A percentile compares a stretch with the other conserved stretches of the same genome.
phyloP scores from a whole-genome alignment of 2,797 vertebrate genomes.

The Poeciliopsis infans region DNA sequence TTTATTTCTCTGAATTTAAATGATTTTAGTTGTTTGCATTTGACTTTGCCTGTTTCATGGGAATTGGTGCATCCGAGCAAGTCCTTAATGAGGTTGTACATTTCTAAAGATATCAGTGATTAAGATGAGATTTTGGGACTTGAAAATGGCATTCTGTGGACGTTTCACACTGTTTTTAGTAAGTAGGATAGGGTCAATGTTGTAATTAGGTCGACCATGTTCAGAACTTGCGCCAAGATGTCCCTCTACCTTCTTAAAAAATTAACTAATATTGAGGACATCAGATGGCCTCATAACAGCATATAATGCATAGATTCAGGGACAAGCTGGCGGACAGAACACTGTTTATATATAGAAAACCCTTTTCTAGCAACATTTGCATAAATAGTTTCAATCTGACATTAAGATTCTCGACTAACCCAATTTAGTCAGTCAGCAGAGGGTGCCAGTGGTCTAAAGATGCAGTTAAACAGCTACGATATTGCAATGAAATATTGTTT shows the following conservation, averaged over 20 bases:
- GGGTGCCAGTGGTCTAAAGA: slow-evolving; percentile 52
- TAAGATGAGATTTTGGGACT: slow-evolving; percentile 20
- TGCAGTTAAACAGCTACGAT: neutral
- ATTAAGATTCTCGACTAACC: neutral
- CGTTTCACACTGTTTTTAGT: slow-evolving; percentile 39
- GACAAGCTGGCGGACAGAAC: neutral
- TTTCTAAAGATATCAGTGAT: slow-evolving; percentile 32
- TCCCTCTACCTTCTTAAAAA: slow-evolving; percentile 7
- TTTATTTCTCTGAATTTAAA: neutral
- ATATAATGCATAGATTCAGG: neutral
- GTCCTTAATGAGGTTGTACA: slow-evolving; percentile 23
- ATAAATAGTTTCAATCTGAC: neutral
- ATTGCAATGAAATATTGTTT: neutral
- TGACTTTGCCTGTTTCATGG: neutral
- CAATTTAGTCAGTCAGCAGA: slow-evolving; percentile 47
- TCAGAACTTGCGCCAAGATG: slow-evolving; percentile 34
- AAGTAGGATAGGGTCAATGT: slow-evolving; percentile 47
- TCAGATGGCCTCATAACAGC: slow-evolving; percentile 16
- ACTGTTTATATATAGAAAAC: neutral
- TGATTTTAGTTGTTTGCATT: neutral
- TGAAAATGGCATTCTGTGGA: slow-evolving; percentile 33
- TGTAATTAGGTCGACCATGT: slow-evolving; percentile 44
- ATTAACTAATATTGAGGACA: slow-evolving; percentile 2
- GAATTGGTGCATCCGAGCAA: neutral
- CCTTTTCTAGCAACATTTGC: neutral